Conservation (phyloP, 2,113 vertebrate genomes). For the Leptobrachium ailaonicum region DNA sequence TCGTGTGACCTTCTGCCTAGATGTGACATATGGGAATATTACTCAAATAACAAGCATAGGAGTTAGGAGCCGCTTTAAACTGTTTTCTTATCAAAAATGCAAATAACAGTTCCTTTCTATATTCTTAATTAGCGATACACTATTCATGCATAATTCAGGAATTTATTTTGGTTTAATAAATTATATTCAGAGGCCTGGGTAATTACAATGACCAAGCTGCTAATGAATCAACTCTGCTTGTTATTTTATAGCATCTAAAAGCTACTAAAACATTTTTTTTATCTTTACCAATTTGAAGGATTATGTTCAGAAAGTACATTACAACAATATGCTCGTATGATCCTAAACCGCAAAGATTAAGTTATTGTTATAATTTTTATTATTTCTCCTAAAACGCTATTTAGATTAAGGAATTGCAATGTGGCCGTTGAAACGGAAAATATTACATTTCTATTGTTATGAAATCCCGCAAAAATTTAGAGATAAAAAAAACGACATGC, state of each 20-base stretch:
- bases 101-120: conserved; percentile 34
- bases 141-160: conserved; percentile 35
- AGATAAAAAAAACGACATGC: too few relatives aligned
- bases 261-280: conserved; percentile 27
- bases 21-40: conserved; percentile 3
- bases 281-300: conserved; percentile 32
- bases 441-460: too few relatives aligned
- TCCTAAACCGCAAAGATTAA: not conserved
- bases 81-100: conserved; percentile 45
- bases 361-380: too few relatives aligned
- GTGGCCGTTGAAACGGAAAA: too few relatives aligned
- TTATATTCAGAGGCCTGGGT: conserved; percentile 44
- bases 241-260: conserved; percentile 11
- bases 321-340: conserved; percentile 1
- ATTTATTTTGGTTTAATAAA: conserved; percentile 17
- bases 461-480: too few relatives aligned
- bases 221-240: conserved; percentile 33
- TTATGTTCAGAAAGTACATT: conserved; percentile 7
- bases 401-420: too few relatives aligned
- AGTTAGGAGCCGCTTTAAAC: conserved; percentile 12
- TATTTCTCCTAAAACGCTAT: too few relatives aligned
- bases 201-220: conserved; percentile 43
- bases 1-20: not conserved
- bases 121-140: conserved; percentile 30
- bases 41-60: conserved; percentile 4